Conservation (phyloP, 2,797 vertebrate species). For the Lagodon rhomboides region DNA sequence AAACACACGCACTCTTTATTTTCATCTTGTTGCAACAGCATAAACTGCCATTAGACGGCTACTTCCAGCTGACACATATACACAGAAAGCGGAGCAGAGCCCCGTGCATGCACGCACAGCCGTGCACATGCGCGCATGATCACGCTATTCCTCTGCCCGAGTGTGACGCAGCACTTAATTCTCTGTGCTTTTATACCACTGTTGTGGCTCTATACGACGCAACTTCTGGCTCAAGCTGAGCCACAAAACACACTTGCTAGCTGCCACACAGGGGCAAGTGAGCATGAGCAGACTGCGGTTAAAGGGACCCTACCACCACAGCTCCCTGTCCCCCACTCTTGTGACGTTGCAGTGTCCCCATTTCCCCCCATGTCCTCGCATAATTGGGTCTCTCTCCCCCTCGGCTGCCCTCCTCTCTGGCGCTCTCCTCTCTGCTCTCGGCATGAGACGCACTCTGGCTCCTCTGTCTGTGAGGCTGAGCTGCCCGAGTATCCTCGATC, state of each 20-base stretch:
- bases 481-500: slow-evolving; percentile 82
- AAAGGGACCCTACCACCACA: slow-evolving; percentile 70
- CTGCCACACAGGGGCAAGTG: slow-evolving; percentile 62
- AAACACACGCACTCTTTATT: slow-evolving; percentile 75
- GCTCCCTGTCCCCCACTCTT: slow-evolving; percentile 49
- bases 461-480: slow-evolving; percentile 75
- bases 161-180: slow-evolving; percentile 99
- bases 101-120: slow-evolving; percentile 32
- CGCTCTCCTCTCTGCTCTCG: slow-evolving; percentile 57
- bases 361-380: slow-evolving; percentile 73
- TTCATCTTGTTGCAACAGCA: slow-evolving; percentile 88
- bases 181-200: slow-evolving; percentile 87
- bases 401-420: slow-evolving; percentile 55
- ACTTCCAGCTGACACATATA: slow-evolving; percentile 79
- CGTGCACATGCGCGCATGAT: slow-evolving; percentile 54
- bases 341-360: slow-evolving; percentile 72
- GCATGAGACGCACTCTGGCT: slow-evolving; percentile 71
- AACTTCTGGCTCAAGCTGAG: slow-evolving; percentile 89
- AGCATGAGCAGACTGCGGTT: slow-evolving; percentile 77
- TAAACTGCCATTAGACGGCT: slow-evolving; percentile 89
- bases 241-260: slow-evolving; percentile 79
- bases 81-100: slow-evolving; percentile 69
- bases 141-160: slow-evolving; percentile 84
- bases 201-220: slow-evolving; percentile 90
- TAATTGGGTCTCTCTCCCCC: slow-evolving; percentile 77